These are phyloP conservation scores for Heliconius hewitsoni DNA, from an alignment of 1,140 invertebrate species.

Conservation along the genomic window DNA sequence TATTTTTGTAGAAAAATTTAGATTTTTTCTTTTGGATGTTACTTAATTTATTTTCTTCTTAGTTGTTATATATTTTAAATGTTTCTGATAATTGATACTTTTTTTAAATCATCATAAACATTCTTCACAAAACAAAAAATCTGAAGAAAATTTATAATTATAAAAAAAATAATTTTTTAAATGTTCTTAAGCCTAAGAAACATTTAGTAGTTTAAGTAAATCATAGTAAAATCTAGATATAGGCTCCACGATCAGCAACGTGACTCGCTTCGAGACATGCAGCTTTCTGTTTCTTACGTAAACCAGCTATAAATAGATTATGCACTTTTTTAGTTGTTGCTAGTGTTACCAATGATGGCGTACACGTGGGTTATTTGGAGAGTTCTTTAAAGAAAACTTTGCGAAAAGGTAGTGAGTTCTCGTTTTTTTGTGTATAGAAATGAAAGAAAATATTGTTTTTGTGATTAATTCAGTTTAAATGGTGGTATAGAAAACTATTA, in stretches of 20 bases:
- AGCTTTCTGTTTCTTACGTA: constrained; percentile 13
- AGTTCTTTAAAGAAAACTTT: background rate
- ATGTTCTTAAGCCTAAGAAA: background rate
- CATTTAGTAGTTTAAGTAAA: background rate
- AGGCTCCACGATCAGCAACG: background rate
- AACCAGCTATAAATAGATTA: constrained; percentile 3
- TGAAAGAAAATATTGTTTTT: too few relatives aligned
- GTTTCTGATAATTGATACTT: background rate
- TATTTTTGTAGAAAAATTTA: too few relatives aligned
- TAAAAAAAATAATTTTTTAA: background rate
- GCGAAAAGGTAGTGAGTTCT: too few relatives aligned
- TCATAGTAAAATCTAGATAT: background rate
- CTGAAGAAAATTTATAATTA: too few relatives aligned
- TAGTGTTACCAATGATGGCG: background rate
- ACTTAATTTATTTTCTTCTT: too few relatives aligned
- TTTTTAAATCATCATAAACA: too few relatives aligned
- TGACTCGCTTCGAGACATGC: background rate
- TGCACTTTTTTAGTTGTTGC: background rate
- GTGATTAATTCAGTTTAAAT: too few relatives aligned
- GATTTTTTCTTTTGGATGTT: too few relatives aligned
- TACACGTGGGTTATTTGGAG: background rate
- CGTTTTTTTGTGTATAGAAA: too few relatives aligned
- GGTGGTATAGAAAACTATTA: too few relatives aligned
- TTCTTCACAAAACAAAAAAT: too few relatives aligned
- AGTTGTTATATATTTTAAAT: too few relatives aligned